Evolutionary conservation across 2,888 invertebrate species (phyloP).

Genomic region (Camponotus fellah): DNA sequence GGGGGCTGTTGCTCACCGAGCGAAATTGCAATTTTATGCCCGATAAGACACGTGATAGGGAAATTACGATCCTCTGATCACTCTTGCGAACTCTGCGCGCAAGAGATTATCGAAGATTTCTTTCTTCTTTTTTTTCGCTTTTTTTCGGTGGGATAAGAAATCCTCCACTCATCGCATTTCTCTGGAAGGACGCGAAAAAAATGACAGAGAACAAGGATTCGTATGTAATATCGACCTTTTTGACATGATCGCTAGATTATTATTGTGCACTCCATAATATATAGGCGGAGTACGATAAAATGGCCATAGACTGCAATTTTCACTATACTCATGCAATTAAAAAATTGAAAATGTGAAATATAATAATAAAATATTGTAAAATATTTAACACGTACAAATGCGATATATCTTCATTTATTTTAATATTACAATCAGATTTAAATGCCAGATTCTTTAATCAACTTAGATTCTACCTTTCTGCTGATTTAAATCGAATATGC

Average conservation of each 20-base stretch:
- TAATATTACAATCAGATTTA: not conserved
- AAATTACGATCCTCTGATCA: conserved; percentile 33
- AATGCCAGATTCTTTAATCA: not conserved
- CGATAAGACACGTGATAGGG: conserved; percentile 39
- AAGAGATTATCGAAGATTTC: conserved; percentile 15
- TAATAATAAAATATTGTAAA: not conserved
- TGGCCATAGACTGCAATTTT: not conserved
- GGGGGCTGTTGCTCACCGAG: conserved; percentile 43
- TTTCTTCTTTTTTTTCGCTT: conserved; percentile 25
- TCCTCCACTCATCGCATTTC: not conserved
- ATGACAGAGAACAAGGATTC: conserved; percentile 53
- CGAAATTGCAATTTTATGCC: conserved; percentile 64
- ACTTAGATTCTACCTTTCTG: not conserved
- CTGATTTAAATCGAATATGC: not conserved
- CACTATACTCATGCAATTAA: not conserved
- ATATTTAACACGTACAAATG: too few relatives aligned
- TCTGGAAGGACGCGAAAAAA: conserved; percentile 39
- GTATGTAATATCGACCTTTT: too few relatives aligned
- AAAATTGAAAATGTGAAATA: not conserved
- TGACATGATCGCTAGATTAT: too few relatives aligned
- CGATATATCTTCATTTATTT: not conserved
- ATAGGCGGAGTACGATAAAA: too few relatives aligned
- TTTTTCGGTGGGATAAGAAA: not conserved
- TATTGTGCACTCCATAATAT: too few relatives aligned
- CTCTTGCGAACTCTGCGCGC: not conserved